Conservation (phyloP, 2,888 invertebrate genomes). For the Thysanoteuthis rhombus region DNA sequence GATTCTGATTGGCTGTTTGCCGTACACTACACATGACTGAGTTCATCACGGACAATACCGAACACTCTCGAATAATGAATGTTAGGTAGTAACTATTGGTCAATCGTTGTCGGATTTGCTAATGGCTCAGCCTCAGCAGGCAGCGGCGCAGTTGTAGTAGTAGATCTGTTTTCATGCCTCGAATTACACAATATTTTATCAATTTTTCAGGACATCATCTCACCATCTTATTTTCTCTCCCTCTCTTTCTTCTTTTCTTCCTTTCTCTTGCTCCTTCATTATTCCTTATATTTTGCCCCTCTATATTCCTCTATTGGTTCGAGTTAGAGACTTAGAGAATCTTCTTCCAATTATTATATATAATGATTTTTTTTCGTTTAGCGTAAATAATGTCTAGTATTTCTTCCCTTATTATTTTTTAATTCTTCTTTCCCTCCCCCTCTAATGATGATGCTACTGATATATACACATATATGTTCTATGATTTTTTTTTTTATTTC, state of each 20-base stretch:
- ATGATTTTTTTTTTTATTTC: not conserved
- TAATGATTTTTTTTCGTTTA: not conserved
- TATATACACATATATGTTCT: not conserved
- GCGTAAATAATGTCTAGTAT: not conserved
- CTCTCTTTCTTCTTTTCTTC: too few relatives aligned
- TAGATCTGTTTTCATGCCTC: slow-evolving; percentile 17
- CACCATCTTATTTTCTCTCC: not conserved
- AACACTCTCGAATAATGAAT: slow-evolving; percentile 40
- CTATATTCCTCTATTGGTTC: not conserved
- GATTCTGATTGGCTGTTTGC: slow-evolving; percentile 42
- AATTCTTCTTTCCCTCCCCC: not conserved
- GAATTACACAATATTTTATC: slow-evolving; percentile 24
- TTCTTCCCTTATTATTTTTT: not conserved
- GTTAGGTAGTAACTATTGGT: slow-evolving; percentile 33
- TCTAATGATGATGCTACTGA: not conserved
- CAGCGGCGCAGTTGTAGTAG: slow-evolving; percentile 23
- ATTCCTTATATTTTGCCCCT: not conserved
- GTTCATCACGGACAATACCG: slow-evolving; percentile 38
- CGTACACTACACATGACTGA: slow-evolving; percentile 30
- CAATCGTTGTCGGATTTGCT: not conserved
- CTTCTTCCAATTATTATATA: too few relatives aligned
- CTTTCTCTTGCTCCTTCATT: not conserved
- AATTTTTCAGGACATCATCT: slow-evolving; percentile 1
- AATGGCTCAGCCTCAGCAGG: slow-evolving; percentile 21
- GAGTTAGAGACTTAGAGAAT: not conserved